phyloP scores from a whole-genome alignment of 2,797 vertebrate genomes.

The Lacerta bilineata region DNA sequence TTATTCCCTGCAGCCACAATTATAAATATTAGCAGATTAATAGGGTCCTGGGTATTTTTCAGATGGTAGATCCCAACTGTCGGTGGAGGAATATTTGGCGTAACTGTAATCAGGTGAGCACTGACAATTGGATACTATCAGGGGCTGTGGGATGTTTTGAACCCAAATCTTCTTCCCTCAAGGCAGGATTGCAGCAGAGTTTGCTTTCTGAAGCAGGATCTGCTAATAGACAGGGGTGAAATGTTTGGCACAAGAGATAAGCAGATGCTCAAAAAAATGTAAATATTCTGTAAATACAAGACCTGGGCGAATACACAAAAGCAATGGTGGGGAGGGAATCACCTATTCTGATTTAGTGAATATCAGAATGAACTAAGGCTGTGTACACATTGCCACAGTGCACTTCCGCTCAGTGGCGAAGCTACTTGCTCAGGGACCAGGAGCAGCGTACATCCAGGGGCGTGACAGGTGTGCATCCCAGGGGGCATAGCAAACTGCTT shows the following conservation, averaged over 20 bases:
- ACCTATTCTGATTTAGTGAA: too few species aligned
- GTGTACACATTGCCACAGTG: too few species aligned
- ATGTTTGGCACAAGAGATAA: background rate
- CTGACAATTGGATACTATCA: background rate
- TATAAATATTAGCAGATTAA: constrained; percentile 53
- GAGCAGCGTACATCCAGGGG: too few species aligned
- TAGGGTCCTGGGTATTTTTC: constrained; percentile 14
- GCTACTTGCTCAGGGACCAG: background rate
- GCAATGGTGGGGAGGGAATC: background rate
- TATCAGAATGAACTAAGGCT: too few species aligned
- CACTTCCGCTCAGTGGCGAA: background rate
- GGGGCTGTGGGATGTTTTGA: background rate
- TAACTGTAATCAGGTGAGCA: background rate
- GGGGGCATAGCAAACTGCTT: too few species aligned
- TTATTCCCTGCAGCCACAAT: constrained; percentile 53
- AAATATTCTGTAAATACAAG: background rate
- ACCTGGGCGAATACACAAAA: background rate
- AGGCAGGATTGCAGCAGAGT: background rate
- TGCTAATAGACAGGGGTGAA: background rate
- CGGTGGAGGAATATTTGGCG: accelerated
- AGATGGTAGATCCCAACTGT: accelerated
- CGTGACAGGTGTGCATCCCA: accelerated
- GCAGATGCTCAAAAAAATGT: background rate
- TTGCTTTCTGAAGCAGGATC: background rate
- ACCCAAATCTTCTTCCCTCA: background rate